Conservation (phyloP, 2,113 vertebrate genomes). For the Chauna torquata region DNA sequence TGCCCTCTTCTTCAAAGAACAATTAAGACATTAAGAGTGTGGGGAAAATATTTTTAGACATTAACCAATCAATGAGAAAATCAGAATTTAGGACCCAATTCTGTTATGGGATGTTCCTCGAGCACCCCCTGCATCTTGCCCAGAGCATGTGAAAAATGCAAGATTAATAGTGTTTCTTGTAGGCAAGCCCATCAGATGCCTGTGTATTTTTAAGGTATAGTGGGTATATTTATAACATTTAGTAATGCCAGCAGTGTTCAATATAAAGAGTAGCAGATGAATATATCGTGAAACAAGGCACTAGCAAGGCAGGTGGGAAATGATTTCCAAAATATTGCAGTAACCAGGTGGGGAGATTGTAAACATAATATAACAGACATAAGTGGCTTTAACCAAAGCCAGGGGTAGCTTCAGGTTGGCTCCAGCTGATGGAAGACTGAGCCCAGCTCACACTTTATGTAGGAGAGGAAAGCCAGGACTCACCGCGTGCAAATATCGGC, state of each 20-base stretch:
- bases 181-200: constrained; percentile 49
- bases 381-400: not conserved
- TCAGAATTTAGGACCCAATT: not conserved
- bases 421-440: not conserved
- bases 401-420: not conserved
- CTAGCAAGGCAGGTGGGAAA: constrained; percentile 53
- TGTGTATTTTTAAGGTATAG: constrained; percentile 25
- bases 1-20: not conserved
- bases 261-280: constrained; percentile 47
- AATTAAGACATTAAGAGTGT: not conserved
- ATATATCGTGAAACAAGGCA: not conserved
- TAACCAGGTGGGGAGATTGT: not conserved
- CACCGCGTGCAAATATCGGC: not conserved
- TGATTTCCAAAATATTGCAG: not conserved
- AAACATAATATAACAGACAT: not conserved
- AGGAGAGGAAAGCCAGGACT: not conserved
- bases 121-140: constrained; percentile 33
- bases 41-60: not conserved
- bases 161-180: constrained; percentile 53
- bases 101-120: not conserved
- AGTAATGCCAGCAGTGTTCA: constrained; percentile 33
- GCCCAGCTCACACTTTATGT: fast-evolving
- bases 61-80: not conserved
- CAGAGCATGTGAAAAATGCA: constrained; percentile 40
- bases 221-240: constrained; percentile 52